phyloP scores from a whole-genome alignment of 2,888 invertebrate genomes.

The Cheilosia vernalis region DNA sequence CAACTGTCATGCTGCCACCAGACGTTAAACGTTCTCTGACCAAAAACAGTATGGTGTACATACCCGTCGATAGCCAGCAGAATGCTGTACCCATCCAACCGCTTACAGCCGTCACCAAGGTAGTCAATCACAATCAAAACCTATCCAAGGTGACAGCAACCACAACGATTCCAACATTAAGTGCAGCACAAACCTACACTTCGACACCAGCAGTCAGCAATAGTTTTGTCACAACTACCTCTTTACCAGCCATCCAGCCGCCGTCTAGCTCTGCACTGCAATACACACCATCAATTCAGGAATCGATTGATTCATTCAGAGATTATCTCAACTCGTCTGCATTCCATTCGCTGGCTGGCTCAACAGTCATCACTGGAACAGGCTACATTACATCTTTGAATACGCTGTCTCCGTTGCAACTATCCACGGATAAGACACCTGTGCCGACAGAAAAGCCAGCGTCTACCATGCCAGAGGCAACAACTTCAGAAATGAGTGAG shows the following conservation, averaged over 20 bases:
- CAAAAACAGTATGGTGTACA: slow-evolving; percentile 82
- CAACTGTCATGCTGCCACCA: slow-evolving; percentile 48
- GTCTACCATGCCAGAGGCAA: background rate
- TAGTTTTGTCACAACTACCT: slow-evolving; percentile 22
- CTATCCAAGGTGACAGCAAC: slow-evolving; percentile 33
- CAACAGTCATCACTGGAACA: slow-evolving; percentile 34
- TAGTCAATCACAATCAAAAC: slow-evolving; percentile 8
- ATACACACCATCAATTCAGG: slow-evolving; percentile 32
- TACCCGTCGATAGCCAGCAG: slow-evolving; percentile 79
- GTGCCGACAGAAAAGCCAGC: slow-evolving; percentile 28
- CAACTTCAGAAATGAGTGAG: slow-evolving; percentile 10
- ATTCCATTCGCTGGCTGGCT: slow-evolving; percentile 8
- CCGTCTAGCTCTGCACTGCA: background rate
- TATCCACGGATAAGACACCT: slow-evolving; percentile 6
- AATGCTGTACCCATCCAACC: slow-evolving; percentile 79
- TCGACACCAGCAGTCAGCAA: background rate
- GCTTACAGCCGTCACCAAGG: slow-evolving; percentile 80
- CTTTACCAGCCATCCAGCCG: slow-evolving; percentile 12
- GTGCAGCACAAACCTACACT: slow-evolving; percentile 11
- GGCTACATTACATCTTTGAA: slow-evolving; percentile 52
- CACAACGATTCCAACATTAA: slow-evolving; percentile 20
- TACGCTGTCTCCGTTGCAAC: slow-evolving; percentile 78
- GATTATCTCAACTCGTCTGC: slow-evolving; percentile 1
- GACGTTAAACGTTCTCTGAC: slow-evolving; percentile 76
- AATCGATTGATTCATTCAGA: slow-evolving; percentile 9